Evolutionary conservation across 1,140 invertebrate genomes (phyloP), one percentile per base, ranked within the genome.

Genomic region (Paraescarpia echinospica): DNA sequence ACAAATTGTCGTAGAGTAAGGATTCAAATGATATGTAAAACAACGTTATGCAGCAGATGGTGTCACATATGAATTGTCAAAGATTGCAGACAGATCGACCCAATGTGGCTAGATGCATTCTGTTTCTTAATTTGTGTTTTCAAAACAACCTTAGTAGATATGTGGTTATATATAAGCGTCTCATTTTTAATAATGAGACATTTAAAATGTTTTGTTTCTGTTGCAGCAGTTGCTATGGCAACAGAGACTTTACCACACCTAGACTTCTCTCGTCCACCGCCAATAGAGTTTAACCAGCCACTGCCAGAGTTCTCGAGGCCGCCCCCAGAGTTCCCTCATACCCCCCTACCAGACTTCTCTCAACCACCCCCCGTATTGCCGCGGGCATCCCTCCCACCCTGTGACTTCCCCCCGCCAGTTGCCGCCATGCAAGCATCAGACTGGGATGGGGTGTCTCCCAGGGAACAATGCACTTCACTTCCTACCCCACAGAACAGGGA

Each of bases 281-380:
- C 91, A 91, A 77, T 89, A 89, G 92, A 93, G 59, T 34, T 88
- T 48, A 41, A 35, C 31, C 93, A 92, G 59, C 59, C 59, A 77
- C 59, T 31, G 6, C 59, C 59, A 77, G 59, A 77, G 59, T 77
- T 77, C 59, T 77, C 59, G 22, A 77, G 59, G 59, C 59, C 59
- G 22, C 59, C 59, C 9, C 93, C 94, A 77, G 59, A 77, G 59
- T 77, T 77, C 6, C 27, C 59, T 5, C 59, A 77, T 91, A 35
- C 93, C 14, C 92, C 92, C 6, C 93, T 92, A 90, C 93, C 94
- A 77, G 93, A 94, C n/a, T 33, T 92, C 31, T 59, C 41, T 90
- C 94, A 33, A 48, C 93, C 59, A 59, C 93, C 33, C 92, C 92
- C n/a, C 92, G 92, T 90, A 91, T 93, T 41, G 93, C 94, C n/a